Evolutionary conservation across 2,888 invertebrate species (phyloP).

Genomic region (Ceratothoa steindachneri): DNA sequence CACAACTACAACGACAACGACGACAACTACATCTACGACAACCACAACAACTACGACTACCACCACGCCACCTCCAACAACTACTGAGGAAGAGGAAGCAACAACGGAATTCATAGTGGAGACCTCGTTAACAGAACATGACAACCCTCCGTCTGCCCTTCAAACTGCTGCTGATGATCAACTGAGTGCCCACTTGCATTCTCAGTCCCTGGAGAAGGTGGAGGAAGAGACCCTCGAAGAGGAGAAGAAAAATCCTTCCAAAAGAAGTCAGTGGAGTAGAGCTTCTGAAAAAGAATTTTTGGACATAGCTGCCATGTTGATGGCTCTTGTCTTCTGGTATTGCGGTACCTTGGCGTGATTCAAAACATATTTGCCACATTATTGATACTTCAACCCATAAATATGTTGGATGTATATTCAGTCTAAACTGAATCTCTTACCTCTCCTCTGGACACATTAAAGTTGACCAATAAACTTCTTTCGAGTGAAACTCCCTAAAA

Average conservation of each 20-base stretch:
- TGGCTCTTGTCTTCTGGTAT: background rate
- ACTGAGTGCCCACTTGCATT: background rate
- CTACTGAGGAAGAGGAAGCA: slow-evolving; percentile 12
- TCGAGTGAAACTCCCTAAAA: no score
- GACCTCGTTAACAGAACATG: background rate
- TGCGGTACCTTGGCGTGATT: background rate
- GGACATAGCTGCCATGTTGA: background rate
- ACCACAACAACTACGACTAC: slow-evolving; percentile 39
- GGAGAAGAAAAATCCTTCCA: background rate
- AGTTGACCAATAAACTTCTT: no score
- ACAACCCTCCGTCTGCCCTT: background rate
- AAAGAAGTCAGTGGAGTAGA: background rate
- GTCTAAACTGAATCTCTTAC: no score
- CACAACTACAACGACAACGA: slow-evolving; percentile 41
- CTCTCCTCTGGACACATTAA: no score
- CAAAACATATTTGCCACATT: no score
- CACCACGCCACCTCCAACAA: slow-evolving; percentile 24
- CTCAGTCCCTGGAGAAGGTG: background rate
- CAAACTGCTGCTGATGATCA: background rate
- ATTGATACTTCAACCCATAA: no score
- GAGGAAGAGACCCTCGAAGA: background rate
- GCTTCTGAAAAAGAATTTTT: background rate
- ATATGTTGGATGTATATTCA: no score
- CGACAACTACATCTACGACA: slow-evolving; percentile 39
- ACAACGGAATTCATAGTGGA: no score